phyloP scores from a whole-genome alignment of 2,113 vertebrate genomes.

The Salvelinus alpinus region DNA sequence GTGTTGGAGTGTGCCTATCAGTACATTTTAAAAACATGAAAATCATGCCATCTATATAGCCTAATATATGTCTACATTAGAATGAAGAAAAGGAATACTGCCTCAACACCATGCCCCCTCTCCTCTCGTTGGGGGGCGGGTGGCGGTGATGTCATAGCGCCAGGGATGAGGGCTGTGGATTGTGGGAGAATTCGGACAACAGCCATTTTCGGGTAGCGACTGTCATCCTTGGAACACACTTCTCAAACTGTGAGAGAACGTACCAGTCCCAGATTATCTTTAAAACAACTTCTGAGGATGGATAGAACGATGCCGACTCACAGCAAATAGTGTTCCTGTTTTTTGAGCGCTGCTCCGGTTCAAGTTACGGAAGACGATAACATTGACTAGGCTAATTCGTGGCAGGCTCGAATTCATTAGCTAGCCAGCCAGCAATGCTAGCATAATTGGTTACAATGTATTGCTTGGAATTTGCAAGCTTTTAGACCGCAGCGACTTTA shows the following conservation, averaged over 20 bases:
- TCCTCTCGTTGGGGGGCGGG: not conserved
- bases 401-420: not conserved
- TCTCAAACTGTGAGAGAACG: not conserved
- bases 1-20: no score
- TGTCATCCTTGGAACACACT: conserved; percentile 12
- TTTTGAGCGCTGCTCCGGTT: not conserved
- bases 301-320: not conserved
- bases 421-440: conserved; percentile 10
- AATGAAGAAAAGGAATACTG: no score
- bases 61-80: no score
- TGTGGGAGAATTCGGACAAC: conserved; percentile 44
- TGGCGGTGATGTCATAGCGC: conserved; percentile 22
- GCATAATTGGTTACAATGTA: conserved; percentile 18
- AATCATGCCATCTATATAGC: no score
- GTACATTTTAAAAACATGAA: no score
- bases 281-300: conserved; percentile 14
- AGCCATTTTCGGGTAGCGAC: conserved; percentile 51
- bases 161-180: conserved; percentile 39
- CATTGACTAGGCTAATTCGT: not conserved
- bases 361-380: not conserved
- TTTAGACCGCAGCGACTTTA: not conserved
- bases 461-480: not conserved
- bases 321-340: not conserved
- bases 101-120: not conserved
- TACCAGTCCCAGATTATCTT: not conserved